phyloP scores from a whole-genome alignment of 2,797 vertebrate genomes.

The Tympanoctomys barrerae region DNA sequence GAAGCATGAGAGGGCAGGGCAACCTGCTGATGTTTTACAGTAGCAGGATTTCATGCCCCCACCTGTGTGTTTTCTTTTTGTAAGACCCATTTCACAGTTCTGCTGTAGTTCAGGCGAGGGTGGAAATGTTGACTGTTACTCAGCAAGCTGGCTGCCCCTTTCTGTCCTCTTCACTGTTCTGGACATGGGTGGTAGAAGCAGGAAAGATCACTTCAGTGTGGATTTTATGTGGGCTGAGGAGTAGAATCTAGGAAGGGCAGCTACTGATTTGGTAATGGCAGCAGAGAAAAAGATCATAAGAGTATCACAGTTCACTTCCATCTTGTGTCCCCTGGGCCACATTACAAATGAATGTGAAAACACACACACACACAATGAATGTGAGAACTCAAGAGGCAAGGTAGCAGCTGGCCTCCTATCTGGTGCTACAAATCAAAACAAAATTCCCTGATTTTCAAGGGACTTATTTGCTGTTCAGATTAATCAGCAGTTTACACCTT shows the following conservation, averaged over 20 bases:
- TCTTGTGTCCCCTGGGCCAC: not conserved
- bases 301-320: not conserved
- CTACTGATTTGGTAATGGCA: not conserved
- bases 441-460: not conserved
- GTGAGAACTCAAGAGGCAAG: not conserved
- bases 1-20: not conserved
- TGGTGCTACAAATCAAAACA: constrained; percentile 30
- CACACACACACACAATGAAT: no score
- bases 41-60: not conserved
- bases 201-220: not conserved
- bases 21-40: not conserved
- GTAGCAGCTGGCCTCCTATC: not conserved
- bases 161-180: not conserved
- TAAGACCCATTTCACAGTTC: constrained; percentile 6
- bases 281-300: not conserved
- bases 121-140: not conserved
- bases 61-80: not conserved
- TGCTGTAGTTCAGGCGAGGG: not conserved
- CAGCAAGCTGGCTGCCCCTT: not conserved
- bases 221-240: not conserved
- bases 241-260: not conserved
- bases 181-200: not conserved
- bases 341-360: not conserved
- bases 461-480: not conserved
- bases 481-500: not conserved